Percentiles rank a stretch among this genome's conserved stretches.
phyloP scores from a whole-genome alignment of 2,888 invertebrate species.

The Eristalinus sepulchralis region DNA sequence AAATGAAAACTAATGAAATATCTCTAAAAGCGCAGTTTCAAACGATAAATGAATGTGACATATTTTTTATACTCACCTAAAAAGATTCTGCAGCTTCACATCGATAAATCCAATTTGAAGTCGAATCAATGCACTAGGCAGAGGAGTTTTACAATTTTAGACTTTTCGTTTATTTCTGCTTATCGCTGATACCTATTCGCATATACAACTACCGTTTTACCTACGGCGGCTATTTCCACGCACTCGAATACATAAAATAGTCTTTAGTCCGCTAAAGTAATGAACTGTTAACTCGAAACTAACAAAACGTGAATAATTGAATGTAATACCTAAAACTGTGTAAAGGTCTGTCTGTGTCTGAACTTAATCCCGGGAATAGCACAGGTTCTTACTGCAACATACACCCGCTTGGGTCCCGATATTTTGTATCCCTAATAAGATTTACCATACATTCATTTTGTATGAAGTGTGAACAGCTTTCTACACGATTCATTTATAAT shows the following conservation, averaged over 20 bases:
- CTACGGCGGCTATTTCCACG: background rate
- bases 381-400: background rate
- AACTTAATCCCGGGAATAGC: background rate
- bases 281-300: background rate
- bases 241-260: background rate
- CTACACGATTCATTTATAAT: constrained; percentile 5
- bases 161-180: background rate
- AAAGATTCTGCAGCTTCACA: background rate
- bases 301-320: background rate
- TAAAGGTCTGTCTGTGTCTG: background rate
- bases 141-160: background rate
- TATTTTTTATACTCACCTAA: background rate
- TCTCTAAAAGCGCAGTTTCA: background rate
- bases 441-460: background rate
- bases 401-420: background rate
- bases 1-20: background rate
- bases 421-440: background rate
- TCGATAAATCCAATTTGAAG: background rate
- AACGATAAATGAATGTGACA: background rate
- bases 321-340: background rate
- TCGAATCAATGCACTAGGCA: background rate
- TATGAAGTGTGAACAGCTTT: constrained; percentile 9
- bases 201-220: background rate
- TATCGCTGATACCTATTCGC: background rate
- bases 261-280: background rate